These are phyloP conservation scores for Epizoanthus scotinus DNA, from an alignment of 92 coral and sea anemone species.

Conservation along the genomic window DNA sequence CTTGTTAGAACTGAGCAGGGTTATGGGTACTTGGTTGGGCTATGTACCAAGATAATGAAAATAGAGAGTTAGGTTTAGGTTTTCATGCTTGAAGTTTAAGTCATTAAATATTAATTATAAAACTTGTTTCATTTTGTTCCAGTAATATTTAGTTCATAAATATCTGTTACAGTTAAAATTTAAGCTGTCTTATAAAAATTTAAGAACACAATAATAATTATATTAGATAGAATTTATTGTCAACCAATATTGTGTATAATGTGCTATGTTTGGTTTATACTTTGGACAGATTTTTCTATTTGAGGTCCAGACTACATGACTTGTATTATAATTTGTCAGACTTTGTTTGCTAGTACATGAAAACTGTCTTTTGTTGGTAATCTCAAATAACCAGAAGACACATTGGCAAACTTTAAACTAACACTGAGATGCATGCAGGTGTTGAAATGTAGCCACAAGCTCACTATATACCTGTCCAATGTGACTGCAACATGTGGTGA, in stretches of 20 bases:
- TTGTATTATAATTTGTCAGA: background rate
- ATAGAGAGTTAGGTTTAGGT: constrained; percentile 77
- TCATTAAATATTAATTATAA: constrained; percentile 62
- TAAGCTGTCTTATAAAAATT: background rate
- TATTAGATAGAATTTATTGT: constrained; percentile 1
- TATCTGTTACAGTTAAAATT: constrained; percentile 12
- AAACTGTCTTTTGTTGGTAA: constrained; percentile 4
- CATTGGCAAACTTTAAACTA: background rate
- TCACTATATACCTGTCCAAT: background rate
- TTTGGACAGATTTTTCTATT: background rate
- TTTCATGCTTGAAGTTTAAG: constrained; percentile 53
- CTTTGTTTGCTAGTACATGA: background rate
- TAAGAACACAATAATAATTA: background rate
- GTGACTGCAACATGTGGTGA: constrained; percentile 13
- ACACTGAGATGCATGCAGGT: constrained; percentile 14
- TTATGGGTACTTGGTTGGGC: constrained; percentile 29
- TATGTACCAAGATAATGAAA: constrained; percentile 74
- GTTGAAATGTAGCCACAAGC: constrained; percentile 1
- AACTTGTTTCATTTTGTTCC: constrained; percentile 26
- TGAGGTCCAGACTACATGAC: background rate
- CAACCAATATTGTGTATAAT: background rate
- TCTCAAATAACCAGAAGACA: background rate
- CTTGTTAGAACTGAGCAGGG: constrained; percentile 43
- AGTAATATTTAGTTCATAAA: background rate
- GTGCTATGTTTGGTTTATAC: background rate